A percentile compares a stretch with the other conserved stretches of the same genome.
These are phyloP conservation scores for Gastrophysa polygoni DNA, from an alignment of 2,888 invertebrate genomes.

Conservation along the genomic window DNA sequence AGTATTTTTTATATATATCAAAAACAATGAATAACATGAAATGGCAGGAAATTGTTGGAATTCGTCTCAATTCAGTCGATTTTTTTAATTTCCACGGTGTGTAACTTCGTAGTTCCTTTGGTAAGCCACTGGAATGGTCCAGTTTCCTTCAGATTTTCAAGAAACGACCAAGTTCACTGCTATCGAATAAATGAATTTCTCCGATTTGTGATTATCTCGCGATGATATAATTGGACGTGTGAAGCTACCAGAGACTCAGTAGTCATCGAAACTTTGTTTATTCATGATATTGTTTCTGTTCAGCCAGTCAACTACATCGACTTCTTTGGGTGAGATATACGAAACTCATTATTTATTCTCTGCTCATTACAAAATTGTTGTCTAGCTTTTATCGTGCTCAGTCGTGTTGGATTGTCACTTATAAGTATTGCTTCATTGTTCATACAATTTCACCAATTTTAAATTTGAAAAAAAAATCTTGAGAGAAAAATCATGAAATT, in stretches of 20 bases:
- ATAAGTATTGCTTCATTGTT: no score
- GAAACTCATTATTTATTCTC: not conserved
- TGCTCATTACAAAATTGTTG: not conserved
- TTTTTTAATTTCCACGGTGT: no score
- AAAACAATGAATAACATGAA: no score
- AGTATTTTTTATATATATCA: no score
- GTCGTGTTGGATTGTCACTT: not conserved
- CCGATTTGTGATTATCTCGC: not conserved
- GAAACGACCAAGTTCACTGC: not conserved
- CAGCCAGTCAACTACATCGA: not conserved
- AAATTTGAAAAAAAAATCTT: no score
- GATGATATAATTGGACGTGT: constrained; percentile 18
- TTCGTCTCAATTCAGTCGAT: no score
- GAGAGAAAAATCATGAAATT: no score
- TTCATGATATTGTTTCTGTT: not conserved
- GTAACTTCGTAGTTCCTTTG: no score
- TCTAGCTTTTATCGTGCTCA: not conserved
- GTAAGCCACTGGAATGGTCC: not conserved
- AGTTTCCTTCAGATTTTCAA: not conserved
- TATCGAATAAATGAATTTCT: not conserved
- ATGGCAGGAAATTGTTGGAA: no score
- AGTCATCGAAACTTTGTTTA: constrained; percentile 16
- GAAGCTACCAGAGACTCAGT: constrained; percentile 20
- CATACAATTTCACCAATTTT: no score
- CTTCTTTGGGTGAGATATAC: not conserved